Percentiles rank a stretch among this genome's conserved stretches.
Conservation (phyloP, 2,888 invertebrate genomes). For the Theretra japonica region DNA sequence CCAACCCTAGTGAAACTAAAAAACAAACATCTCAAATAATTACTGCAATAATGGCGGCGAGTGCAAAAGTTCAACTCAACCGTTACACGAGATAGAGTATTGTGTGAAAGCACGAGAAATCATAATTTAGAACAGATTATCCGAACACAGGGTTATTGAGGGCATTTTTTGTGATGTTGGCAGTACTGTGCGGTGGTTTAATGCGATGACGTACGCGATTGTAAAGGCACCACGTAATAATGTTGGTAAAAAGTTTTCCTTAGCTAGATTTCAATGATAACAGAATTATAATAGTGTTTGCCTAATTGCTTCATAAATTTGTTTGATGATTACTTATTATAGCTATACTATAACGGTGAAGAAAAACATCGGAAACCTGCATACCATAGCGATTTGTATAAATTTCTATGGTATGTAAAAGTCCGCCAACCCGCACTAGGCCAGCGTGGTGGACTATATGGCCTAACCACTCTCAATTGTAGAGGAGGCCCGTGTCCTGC, state of each 20-base stretch:
- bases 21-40: slow-evolving; percentile 10
- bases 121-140: slow-evolving; percentile 60
- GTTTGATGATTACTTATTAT: too few relatives aligned
- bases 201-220: not conserved
- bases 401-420: too few relatives aligned
- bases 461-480: too few relatives aligned
- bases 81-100: slow-evolving; percentile 36
- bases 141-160: slow-evolving; percentile 17
- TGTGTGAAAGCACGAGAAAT: slow-evolving; percentile 63
- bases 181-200: slow-evolving; percentile 12
- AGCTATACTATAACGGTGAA: too few relatives aligned
- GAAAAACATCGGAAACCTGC: too few relatives aligned
- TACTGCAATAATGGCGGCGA: slow-evolving; percentile 5
- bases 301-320: too few relatives aligned
- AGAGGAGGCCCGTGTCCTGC: too few relatives aligned
- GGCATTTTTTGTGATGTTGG: slow-evolving; percentile 20
- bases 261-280: not conserved
- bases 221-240: not conserved
- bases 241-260: not conserved
- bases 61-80: slow-evolving; percentile 15
- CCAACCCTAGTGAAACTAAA: not conserved
- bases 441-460: too few relatives aligned
- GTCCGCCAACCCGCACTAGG: too few relatives aligned
- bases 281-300: too few relatives aligned
- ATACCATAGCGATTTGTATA: too few relatives aligned